Base-by-base conservation (phyloP, 2,888 invertebrate genomes). In the Yponomeuta sedellus region DNA sequence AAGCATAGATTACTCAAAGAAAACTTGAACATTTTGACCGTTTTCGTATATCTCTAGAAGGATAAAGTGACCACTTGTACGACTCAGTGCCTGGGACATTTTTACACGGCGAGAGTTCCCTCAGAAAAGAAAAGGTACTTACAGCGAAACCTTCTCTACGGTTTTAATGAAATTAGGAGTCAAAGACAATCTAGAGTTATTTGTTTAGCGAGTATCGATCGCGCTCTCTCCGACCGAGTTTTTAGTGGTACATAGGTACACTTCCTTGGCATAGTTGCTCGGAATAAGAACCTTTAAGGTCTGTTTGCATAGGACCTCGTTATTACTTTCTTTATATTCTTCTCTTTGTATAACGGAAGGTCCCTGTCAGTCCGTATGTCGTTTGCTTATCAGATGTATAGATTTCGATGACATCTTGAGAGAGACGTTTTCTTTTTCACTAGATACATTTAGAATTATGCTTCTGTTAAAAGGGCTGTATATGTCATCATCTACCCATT, bases 321-420 rank as follows among this genome's bases (percentile, higher is more conserved):
- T 59, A 59, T 59, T 59, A 20, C 59, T 59, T 59, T 59, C 25
- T 22, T 20, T 59, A 59, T 22, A 25, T 52, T 52, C 44, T 52
- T 52, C 44, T 16, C 44, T 52, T 16, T 16, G 16, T 52, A 16
- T 34, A 12, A 52, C 4, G 44, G 44, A 52, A 52, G 12, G 44
- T 52, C 34, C 8, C 34, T 52, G 44, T 5, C 44, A 16, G 44
- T 44, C 44, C 16, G 44, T 16, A 16, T 16, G 16, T 44, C 44
- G 16, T 16, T 16, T 52, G 12, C 16, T 52, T 16, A 5, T 16
- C 16, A 52, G 16, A 16, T 12, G 12, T 16, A 52, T 12, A 16
- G 16, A 52, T 12, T 6, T 16, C 3, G 12, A 52, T 52, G 44
- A 8, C 44, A 5, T 12, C 5, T 12, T 0, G 8, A 34, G 34